phyloP scores from a whole-genome alignment of 2,797 vertebrate genomes.

The Hippocampus kuda region DNA sequence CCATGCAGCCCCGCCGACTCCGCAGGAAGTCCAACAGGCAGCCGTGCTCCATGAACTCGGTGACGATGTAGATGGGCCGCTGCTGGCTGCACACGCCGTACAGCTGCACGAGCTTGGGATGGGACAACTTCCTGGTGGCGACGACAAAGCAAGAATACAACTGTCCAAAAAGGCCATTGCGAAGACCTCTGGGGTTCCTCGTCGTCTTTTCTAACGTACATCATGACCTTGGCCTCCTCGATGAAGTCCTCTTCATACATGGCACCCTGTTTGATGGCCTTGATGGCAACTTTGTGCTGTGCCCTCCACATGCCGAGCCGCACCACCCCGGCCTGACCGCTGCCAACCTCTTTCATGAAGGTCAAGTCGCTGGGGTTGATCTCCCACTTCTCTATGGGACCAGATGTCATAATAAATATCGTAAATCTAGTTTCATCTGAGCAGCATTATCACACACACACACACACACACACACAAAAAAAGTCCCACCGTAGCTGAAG shows the following conservation, averaged over 20 bases:
- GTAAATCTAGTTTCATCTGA: background rate
- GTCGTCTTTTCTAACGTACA: conserved; percentile 60
- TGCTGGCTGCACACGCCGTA: conserved; percentile 72
- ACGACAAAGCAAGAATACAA: background rate
- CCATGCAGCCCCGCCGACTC: conserved; percentile 38
- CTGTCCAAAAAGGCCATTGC: background rate
- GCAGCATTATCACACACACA: too few species aligned
- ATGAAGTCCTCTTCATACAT: conserved; percentile 97
- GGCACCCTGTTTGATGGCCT: conserved; percentile 81
- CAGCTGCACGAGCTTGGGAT: conserved; percentile 78
- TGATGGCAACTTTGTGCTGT: conserved; percentile 88
- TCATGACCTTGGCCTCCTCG: conserved; percentile 97
- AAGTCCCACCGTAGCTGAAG: conserved; percentile 70
- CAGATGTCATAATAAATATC: accelerated
- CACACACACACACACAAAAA: too few species aligned
- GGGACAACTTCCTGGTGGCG: conserved; percentile 69
- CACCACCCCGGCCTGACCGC: conserved; percentile 80
- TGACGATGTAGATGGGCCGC: conserved; percentile 73
- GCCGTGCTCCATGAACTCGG: conserved; percentile 80
- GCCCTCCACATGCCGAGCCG: conserved; percentile 76
- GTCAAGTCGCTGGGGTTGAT: conserved; percentile 73
- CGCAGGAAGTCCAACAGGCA: conserved; percentile 72
- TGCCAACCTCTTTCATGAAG: conserved; percentile 75
- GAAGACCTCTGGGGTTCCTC: background rate
- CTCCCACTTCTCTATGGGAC: conserved; percentile 75